Evolutionary conservation across 1,140 invertebrate species (phyloP), one percentile per base, ranked within the genome.

Genomic region (Planococcus citri): DNA sequence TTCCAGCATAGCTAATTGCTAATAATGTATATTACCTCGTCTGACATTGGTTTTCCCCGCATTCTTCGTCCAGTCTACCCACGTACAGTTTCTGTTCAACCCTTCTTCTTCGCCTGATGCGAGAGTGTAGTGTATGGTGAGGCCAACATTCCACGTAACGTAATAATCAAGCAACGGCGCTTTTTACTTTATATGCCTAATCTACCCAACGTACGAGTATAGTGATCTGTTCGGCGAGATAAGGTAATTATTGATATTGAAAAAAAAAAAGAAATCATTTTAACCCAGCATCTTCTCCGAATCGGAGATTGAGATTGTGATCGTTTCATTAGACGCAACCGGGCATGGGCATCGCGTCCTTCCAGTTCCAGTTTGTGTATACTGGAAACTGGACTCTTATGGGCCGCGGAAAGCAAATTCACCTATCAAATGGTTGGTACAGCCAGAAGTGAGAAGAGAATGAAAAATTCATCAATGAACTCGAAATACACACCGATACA

Each of bases 1-100:
- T 64, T 64, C 60, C 60, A 64, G 60, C 60, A 64, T 64, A 64
- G 60, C 60, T 64, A 64, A 64, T 64, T 64, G 60, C 60, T 64
- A 64, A 64, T 64, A 64, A 64, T 64, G 60, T 64, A 64, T 64
- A 25, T 64, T 64, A 64, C 60, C 60, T 27, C 21, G 60, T 64
- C 60, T 64, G 60, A 64, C 60, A 64, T 64, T 64, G 60, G 60
- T 64, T 64, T 64, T 64, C 60, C 20, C 60, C 25, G 20, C 60
- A 22, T 25, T 64, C 60, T 20, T 64, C 60, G 22, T 3, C 25
- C 9, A 25, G 20, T 64, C 60, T 64, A 64, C 60, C 60, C 60
- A 64, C 60, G 22, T 64, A 64, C 21, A 24, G 60, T 24, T 64
- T 64, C 25, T 64, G 8, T 64, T 64, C 21, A 64, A 25, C 60